Evolutionary conservation across 2,113 vertebrate genomes (phyloP).

Genomic region (Myrmecobius fasciatus): DNA sequence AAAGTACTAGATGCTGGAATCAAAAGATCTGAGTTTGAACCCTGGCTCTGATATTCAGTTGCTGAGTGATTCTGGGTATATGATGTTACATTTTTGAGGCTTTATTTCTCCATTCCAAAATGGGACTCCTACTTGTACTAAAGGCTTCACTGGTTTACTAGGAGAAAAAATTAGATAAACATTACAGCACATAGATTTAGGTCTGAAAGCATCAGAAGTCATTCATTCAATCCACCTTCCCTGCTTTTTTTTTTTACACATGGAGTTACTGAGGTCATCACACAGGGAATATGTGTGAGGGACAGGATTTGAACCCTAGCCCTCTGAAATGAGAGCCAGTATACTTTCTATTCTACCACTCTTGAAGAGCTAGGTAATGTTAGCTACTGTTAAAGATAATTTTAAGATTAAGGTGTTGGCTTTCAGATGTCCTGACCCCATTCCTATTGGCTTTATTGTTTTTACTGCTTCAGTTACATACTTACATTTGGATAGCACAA

Average conservation of each 20-base stretch:
- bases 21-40: not conserved
- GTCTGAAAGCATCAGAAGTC: not conserved
- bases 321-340: not conserved
- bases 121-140: not conserved
- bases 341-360: not conserved
- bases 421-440: not conserved
- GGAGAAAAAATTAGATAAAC: not conserved
- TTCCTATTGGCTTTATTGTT: not conserved
- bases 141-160: not conserved
- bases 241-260: not conserved
- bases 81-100: not conserved
- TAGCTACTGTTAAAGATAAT: not conserved
- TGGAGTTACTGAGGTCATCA: not conserved
- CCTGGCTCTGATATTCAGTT: not conserved
- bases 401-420: not conserved
- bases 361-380: not conserved
- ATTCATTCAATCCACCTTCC: not conserved
- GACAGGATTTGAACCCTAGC: not conserved
- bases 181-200: not conserved
- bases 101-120: not conserved
- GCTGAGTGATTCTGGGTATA: not conserved
- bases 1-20: not conserved
- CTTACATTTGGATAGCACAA: not conserved
- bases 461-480: not conserved
- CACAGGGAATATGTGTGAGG: not conserved